These are phyloP conservation scores for Campylomormyrus numenius DNA, from an alignment of 2,113 vertebrate species.

Conservation along the genomic window DNA sequence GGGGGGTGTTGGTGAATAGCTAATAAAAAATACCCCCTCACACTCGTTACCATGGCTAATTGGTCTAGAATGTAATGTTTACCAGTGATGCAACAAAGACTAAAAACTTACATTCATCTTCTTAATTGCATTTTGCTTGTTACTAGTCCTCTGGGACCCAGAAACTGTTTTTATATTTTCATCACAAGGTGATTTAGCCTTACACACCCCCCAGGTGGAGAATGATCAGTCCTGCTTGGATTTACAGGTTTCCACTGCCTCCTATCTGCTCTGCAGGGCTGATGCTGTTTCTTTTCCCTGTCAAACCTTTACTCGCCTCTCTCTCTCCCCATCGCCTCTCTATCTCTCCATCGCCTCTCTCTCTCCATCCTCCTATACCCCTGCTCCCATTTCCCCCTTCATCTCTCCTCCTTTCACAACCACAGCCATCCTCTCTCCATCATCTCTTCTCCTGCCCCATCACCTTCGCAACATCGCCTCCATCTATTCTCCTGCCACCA, in stretches of 20 bases:
- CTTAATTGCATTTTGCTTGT: constrained; percentile 14
- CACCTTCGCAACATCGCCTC: neutral
- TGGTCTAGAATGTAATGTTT: constrained; percentile 63
- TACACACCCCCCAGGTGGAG: neutral
- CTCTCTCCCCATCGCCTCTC: neutral
- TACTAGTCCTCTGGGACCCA: constrained; percentile 31
- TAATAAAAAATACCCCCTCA: constrained; percentile 53
- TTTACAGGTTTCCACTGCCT: neutral
- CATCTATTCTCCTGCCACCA: neutral
- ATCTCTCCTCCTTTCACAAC: constrained; percentile 11
- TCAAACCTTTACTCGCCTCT: neutral
- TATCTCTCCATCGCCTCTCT: neutral
- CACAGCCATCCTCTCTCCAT: neutral
- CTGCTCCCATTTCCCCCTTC: neutral
- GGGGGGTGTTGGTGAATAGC: constrained; percentile 42
- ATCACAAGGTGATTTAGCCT: constrained; percentile 40
- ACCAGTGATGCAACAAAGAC: constrained; percentile 55
- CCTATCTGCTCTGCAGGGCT: neutral
- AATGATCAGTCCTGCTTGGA: neutral
- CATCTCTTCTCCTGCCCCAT: neutral
- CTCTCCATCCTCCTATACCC: neutral
- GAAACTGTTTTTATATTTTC: constrained; percentile 43
- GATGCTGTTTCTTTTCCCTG: constrained; percentile 15
- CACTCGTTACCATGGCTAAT: constrained; percentile 63
- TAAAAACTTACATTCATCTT: constrained; percentile 54